Conservation (phyloP, 2,888 invertebrate genomes). For the Cryptocephalus moraei region DNA sequence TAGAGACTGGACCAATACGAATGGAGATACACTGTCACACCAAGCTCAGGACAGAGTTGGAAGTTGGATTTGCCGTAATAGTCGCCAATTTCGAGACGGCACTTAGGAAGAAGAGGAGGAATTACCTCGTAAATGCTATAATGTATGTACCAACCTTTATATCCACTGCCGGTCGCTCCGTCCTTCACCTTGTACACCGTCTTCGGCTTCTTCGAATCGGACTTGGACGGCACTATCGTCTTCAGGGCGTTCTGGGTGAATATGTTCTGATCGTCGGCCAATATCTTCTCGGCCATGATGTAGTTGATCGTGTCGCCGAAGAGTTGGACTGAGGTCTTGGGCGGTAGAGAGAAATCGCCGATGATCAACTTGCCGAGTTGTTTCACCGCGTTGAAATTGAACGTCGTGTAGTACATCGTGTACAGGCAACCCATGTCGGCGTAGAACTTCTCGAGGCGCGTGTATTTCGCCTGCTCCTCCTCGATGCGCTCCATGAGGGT, state of each 20-base stretch:
- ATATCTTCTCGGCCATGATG: conserved; percentile 1
- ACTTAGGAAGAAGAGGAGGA: too few species aligned
- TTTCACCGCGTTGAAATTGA: conserved; percentile 46
- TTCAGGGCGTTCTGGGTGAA: too few species aligned
- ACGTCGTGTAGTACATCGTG: conserved; percentile 44
- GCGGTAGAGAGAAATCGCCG: conserved; percentile 32
- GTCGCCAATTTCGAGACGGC: too few species aligned
- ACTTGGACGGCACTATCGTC: too few species aligned
- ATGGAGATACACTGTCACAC: too few species aligned
- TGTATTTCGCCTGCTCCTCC: conserved; percentile 34
- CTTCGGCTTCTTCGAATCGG: too few species aligned
- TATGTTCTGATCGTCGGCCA: too few species aligned
- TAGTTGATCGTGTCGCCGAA: conserved; percentile 31
- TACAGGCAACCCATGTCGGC: conserved; percentile 47
- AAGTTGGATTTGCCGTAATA: too few species aligned
- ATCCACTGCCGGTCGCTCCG: conserved; percentile 12
- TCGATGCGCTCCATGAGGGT: neutral
- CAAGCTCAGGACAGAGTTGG: too few species aligned
- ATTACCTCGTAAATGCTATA: too few species aligned
- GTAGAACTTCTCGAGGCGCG: conserved; percentile 49
- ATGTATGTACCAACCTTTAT: conserved; percentile 7
- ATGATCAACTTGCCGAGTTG: conserved; percentile 35
- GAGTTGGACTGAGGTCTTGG: conserved; percentile 34
- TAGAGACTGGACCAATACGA: too few species aligned
- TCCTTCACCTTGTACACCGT: neutral